Evolutionary conservation across 1,140 invertebrate species (phyloP).

Genomic region (Theocolax elegans): DNA sequence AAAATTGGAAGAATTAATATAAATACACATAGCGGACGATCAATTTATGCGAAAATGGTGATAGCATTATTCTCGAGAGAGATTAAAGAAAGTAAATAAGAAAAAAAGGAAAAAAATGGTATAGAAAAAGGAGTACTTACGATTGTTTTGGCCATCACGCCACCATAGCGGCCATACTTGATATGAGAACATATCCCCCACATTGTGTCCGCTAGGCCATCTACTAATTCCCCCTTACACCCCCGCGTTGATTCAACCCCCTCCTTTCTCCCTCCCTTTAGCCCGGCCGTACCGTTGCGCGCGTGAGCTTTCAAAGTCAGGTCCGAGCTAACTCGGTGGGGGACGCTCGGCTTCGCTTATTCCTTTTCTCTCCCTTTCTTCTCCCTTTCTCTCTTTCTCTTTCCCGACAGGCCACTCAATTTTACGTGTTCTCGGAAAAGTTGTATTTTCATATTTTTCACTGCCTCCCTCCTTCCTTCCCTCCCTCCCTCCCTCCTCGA

Average conservation of each 20-base stretch:
- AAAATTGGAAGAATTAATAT: no score
- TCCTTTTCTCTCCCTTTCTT: neutral
- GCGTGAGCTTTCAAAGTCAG: slow-evolving; percentile 60
- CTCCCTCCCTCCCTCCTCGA: neutral
- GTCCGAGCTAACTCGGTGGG: slow-evolving; percentile 45
- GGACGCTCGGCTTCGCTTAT: neutral
- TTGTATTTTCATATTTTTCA: slow-evolving; percentile 36
- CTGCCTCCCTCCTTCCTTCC: neutral
- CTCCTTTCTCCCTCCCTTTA: slow-evolving; percentile 27
- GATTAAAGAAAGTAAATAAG: neutral
- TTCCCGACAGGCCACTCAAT: slow-evolving; percentile 22
- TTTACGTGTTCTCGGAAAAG: slow-evolving; percentile 15
- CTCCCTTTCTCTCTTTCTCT: neutral
- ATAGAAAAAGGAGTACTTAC: slow-evolving; percentile 59
- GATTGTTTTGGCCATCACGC: slow-evolving; percentile 67
- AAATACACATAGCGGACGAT: no score
- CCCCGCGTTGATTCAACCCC: slow-evolving; percentile 61
- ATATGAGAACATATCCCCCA: slow-evolving; percentile 69
- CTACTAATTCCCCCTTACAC: slow-evolving; percentile 64
- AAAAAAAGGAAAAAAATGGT: slow-evolving; percentile 1
- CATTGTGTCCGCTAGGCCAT: slow-evolving; percentile 63
- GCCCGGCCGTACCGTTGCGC: slow-evolving; percentile 46
- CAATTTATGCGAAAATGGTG: neutral
- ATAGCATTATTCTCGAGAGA: no score
- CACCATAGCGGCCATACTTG: slow-evolving; percentile 69